phyloP scores from a whole-genome alignment of 2,797 vertebrate genomes.

The Betta splendens region DNA sequence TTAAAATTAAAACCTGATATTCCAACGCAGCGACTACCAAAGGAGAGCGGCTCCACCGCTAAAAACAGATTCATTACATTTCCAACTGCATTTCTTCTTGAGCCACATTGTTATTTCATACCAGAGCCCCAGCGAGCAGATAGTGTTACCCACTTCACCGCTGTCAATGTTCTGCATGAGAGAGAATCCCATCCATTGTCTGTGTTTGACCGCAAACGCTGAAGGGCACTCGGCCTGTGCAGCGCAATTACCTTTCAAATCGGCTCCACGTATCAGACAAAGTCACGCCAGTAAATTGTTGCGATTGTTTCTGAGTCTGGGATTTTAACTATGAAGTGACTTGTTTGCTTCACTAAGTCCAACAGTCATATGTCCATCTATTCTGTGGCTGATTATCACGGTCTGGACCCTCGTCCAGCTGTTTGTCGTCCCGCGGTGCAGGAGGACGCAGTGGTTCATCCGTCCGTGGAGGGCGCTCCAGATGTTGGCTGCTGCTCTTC shows the following conservation, averaged over 20 bases:
- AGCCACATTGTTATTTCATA: conserved; percentile 31
- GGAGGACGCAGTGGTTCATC: conserved; percentile 40
- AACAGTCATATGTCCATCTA: no score
- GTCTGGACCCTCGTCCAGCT: no score
- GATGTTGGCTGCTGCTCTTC: conserved; percentile 55
- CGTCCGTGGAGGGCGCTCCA: conserved; percentile 42
- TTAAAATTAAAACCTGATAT: conserved; percentile 2
- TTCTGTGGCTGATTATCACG: no score
- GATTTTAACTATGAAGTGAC: background rate
- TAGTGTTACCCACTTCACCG: conserved; percentile 43
- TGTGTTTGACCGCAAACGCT: conserved; percentile 45
- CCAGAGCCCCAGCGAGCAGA: conserved; percentile 31
- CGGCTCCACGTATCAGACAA: no score
- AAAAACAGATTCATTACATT: conserved; percentile 27
- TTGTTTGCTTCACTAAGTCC: no score
- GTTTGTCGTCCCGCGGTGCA: conserved; percentile 34
- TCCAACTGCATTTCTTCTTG: conserved; percentile 14
- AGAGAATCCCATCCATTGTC: conserved; percentile 53
- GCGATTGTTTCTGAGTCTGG: background rate
- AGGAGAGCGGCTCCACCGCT: conserved; percentile 8
- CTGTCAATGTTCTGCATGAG: conserved; percentile 22
- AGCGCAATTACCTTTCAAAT: conserved; percentile 10
- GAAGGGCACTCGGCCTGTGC: conserved; percentile 27
- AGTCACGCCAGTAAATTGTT: background rate
- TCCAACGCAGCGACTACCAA: background rate